Percentiles rank a stretch among this genome's conserved stretches.
Conservation (phyloP, 2,113 vertebrate genomes). For the Rhodinocichla rosea region DNA sequence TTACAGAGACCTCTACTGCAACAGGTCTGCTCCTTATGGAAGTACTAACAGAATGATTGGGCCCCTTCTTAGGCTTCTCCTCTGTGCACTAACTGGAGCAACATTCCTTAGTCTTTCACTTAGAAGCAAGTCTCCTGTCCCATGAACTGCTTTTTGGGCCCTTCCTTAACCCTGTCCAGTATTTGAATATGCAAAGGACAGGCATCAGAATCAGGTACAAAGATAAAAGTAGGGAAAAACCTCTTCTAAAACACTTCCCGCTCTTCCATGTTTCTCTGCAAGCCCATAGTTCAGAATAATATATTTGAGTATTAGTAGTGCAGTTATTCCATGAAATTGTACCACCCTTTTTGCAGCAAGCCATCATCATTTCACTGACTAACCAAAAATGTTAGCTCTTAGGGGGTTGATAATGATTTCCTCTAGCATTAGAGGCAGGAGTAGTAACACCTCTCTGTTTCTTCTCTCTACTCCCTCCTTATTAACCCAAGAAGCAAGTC, state of each 20-base stretch:
- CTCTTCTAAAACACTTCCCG: background rate
- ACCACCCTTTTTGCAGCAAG: slow-evolving; percentile 7
- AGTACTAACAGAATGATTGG: background rate
- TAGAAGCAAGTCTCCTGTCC: background rate
- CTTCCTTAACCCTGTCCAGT: background rate
- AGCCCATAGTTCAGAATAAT: background rate
- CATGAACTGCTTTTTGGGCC: background rate
- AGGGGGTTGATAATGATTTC: background rate
- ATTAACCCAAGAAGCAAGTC: background rate
- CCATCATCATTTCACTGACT: slow-evolving; percentile 13
- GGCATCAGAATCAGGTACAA: background rate
- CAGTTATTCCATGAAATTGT: background rate
- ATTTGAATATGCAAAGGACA: background rate
- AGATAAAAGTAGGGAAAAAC: background rate
- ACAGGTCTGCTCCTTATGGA: background rate
- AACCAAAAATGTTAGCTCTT: slow-evolving; percentile 14
- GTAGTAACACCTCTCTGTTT: background rate
- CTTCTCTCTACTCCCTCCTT: background rate
- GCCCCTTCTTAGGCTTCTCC: background rate
- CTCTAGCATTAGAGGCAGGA: background rate
- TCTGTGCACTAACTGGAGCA: background rate
- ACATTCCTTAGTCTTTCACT: background rate
- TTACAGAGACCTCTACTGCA: background rate
- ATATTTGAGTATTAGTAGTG: background rate
- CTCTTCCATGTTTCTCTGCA: background rate